A percentile compares a stretch with the other conserved stretches of the same genome.
phyloP scores from a whole-genome alignment of 2,113 vertebrate species.

The Porphyrio hochstetteri region DNA sequence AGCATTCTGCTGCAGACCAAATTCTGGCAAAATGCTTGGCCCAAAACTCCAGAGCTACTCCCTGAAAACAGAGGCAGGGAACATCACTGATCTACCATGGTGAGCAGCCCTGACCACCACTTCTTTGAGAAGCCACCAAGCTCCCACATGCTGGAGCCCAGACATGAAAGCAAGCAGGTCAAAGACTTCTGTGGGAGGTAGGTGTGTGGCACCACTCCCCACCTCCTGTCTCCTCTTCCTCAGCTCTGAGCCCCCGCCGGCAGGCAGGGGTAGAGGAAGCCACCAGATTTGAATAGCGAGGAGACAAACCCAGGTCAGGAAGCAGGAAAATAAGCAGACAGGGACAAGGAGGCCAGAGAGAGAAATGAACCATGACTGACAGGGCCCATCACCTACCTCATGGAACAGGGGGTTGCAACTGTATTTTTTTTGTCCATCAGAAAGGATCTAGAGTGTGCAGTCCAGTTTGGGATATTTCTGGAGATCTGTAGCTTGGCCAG shows the following conservation, averaged over 20 bases:
- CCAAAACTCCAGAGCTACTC: background rate
- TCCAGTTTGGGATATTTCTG: background rate
- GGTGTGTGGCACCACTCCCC: background rate
- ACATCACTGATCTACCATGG: rapidly evolving
- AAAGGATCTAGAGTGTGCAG: background rate
- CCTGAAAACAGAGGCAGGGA: background rate
- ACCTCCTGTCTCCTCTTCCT: background rate
- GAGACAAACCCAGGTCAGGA: background rate
- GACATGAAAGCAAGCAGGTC: background rate
- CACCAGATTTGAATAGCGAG: slow-evolving; percentile 51
- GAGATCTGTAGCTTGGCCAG: background rate
- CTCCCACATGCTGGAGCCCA: background rate
- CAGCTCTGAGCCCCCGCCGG: background rate
- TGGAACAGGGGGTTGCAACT: rapidly evolving
- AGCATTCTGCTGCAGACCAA: background rate
- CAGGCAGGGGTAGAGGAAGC: slow-evolving; percentile 6
- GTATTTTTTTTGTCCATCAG: background rate
- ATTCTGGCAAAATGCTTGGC: background rate
- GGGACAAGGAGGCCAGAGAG: slow-evolving; percentile 14
- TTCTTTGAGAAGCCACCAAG: background rate
- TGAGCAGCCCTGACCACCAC: background rate
- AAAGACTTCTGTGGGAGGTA: background rate
- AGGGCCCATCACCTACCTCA: background rate
- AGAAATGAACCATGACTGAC: slow-evolving; percentile 9
- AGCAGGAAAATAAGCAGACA: slow-evolving; percentile 28